Evolutionary conservation across 2,888 invertebrate genomes (phyloP).

Genomic region (Mantis religiosa): DNA sequence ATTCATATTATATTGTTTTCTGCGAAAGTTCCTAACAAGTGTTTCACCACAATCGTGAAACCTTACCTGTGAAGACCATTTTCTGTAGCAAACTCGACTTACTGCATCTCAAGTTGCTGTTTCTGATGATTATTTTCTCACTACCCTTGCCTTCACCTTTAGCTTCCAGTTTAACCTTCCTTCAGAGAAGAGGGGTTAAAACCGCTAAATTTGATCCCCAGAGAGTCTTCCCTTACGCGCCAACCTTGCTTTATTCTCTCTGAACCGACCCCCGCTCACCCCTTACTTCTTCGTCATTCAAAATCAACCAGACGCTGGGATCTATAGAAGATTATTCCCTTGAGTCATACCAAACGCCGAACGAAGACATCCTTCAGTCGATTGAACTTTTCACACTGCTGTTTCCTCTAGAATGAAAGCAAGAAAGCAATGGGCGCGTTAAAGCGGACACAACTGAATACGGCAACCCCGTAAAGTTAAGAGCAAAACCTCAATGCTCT

Average conservation of each 20-base stretch:
- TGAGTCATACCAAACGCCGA: neutral
- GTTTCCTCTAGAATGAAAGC: neutral
- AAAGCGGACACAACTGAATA: neutral
- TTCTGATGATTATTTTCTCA: neutral
- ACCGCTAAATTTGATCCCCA: neutral
- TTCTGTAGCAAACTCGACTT: neutral
- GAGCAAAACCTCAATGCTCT: neutral
- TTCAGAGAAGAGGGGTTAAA: neutral
- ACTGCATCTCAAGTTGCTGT: neutral
- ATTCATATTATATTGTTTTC: no score
- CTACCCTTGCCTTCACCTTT: neutral
- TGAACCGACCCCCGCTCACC: neutral
- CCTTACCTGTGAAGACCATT: neutral
- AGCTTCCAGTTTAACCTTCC: neutral
- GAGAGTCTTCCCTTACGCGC: neutral
- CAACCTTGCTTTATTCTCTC: neutral
- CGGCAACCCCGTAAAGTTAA: neutral
- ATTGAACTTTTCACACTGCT: neutral
- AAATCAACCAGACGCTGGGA: neutral
- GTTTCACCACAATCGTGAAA: no score
- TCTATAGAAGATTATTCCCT: neutral
- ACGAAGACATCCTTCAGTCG: neutral
- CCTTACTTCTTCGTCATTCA: neutral
- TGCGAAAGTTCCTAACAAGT: no score
- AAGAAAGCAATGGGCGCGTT: neutral